phyloP scores from a whole-genome alignment of 2,888 invertebrate genomes.

The Drosophila anceps region DNA sequence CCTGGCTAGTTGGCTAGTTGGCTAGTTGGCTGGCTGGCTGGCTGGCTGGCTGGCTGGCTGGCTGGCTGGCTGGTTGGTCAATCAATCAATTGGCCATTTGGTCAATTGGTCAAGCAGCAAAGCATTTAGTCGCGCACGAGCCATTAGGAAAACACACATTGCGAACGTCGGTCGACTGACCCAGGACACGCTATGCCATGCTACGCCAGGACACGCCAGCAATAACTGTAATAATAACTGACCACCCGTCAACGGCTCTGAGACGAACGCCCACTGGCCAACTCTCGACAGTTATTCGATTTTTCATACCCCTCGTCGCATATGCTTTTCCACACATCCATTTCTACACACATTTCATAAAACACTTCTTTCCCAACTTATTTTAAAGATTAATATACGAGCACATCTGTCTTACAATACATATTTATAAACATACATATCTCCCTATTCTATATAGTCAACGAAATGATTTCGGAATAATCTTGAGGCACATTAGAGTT shows the following conservation, averaged over 20 bases:
- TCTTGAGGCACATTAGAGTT: neutral
- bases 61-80: constrained; percentile 11
- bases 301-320: constrained; percentile 15
- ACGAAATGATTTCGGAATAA: neutral
- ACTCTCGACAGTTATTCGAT: constrained; percentile 50
- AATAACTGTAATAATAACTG: constrained; percentile 58
- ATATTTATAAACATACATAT: neutral
- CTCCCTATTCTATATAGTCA: neutral
- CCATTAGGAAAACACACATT: constrained; percentile 48
- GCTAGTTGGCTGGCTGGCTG: neutral
- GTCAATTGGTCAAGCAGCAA: constrained; percentile 47
- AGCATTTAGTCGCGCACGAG: constrained; percentile 60
- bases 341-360: neutral
- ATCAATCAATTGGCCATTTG: constrained; percentile 23
- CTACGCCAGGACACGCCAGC: constrained; percentile 21
- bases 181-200: constrained; percentile 37
- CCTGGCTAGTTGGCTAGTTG: neutral
- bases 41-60: neutral
- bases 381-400: neutral
- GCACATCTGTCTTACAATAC: neutral
- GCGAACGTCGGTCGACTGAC: constrained; percentile 3
- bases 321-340: neutral
- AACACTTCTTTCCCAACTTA: neutral
- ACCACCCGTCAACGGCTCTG: constrained; percentile 31
- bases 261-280: constrained; percentile 2